Evolutionary conservation across 2,113 vertebrate species (phyloP), one percentile per base, ranked within the genome.

Genomic region (Lycaon pictus): DNA sequence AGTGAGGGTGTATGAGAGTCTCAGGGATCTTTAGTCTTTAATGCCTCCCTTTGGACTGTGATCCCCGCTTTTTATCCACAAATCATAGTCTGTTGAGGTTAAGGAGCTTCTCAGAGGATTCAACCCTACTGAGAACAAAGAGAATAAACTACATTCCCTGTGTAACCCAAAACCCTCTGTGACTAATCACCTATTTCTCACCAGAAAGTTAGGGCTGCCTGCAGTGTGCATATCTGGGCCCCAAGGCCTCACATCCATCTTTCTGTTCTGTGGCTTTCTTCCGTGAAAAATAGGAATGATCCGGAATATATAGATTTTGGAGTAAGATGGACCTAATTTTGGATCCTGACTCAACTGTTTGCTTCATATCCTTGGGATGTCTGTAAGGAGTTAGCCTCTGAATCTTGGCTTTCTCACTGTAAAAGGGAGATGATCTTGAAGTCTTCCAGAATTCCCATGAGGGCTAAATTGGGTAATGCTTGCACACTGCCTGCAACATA

Each of bases 231-330:
- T 25, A 32, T 53, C 65, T 69, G 43, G 27, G 23, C 53, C 37
- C 16, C 0, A 6, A 87, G 11, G 16, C 3, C 48, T 79, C 51
- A 51, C 0, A 9, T 1, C 2, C 0, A 7, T 56, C 8, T 11
- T 60, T 72, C 20, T 86, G 32, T 2, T 37, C 17, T 25, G 60
- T 1, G 3, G 35, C 35, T 95, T 85, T 88, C 60, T 58, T 94
- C 56, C 65, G 23, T 43, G 17, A 20, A 56, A 87, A 96, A 48
- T 48, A 29, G 9, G 27, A 88, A 82, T 67, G 29, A 51, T 87
- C 10, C 62, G 16, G 6, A 71, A 90, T 56, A 48, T 7, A 67
- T 0, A 53, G 84, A 63, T 87, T 89, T 25, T 86, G 8, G 25
- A 58, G 12, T 84, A 17, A 84, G 63, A 80, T 4, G n/a, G 51